phyloP scores from a whole-genome alignment of 2,888 invertebrate genomes.

The Dryomyza anilis region DNA sequence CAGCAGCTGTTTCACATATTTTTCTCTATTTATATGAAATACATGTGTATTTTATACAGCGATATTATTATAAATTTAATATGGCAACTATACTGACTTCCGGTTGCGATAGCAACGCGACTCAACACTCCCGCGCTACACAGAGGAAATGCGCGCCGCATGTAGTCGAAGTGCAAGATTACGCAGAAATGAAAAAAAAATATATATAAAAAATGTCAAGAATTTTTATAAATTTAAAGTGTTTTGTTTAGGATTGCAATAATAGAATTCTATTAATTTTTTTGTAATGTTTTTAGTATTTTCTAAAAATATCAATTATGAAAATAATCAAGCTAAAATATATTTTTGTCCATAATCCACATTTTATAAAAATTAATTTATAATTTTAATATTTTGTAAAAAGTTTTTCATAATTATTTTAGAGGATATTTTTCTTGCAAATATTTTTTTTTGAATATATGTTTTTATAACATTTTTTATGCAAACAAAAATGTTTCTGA shows the following conservation, averaged over 20 bases:
- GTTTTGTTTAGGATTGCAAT: neutral
- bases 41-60: too few relatives aligned
- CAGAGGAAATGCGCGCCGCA: neutral
- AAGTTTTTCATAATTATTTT: too few relatives aligned
- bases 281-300: too few relatives aligned
- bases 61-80: neutral
- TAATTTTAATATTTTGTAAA: too few relatives aligned
- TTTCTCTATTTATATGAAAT: neutral
- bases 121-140: neutral
- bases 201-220: neutral
- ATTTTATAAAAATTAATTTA: too few relatives aligned
- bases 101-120: constrained; percentile 9
- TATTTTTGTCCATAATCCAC: too few relatives aligned
- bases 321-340: too few relatives aligned
- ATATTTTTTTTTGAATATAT: too few relatives aligned
- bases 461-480: too few relatives aligned
- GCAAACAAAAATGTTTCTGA: too few relatives aligned
- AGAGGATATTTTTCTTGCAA: too few relatives aligned
- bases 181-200: neutral
- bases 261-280: neutral
- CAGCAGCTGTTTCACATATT: constrained; percentile 1
- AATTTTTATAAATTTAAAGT: neutral
- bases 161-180: neutral
- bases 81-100: constrained; percentile 11
- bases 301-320: too few relatives aligned